Evolutionary conservation across 2,888 invertebrate species (phyloP).

Genomic region (Mamestra brassicae): DNA sequence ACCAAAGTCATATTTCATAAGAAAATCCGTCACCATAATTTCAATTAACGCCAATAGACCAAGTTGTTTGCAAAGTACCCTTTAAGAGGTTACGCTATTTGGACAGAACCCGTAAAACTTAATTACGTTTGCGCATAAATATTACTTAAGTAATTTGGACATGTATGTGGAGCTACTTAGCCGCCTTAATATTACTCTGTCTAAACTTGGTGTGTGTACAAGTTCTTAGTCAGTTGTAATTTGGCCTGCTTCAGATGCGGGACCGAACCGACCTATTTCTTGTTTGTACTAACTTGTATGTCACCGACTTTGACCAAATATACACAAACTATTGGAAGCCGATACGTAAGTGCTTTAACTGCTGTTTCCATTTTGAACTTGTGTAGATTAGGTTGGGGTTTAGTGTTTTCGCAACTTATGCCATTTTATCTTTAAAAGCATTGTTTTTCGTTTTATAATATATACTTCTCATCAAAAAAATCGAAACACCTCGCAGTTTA

Average conservation of each 20-base stretch:
- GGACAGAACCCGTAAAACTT: constrained; percentile 65
- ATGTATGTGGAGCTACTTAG: constrained; percentile 65
- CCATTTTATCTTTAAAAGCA: background rate
- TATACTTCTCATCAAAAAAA: too few species aligned
- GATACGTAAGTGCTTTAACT: constrained; percentile 69
- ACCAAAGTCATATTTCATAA: constrained; percentile 35
- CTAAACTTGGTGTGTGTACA: constrained; percentile 70
- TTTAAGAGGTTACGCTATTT: constrained; percentile 64
- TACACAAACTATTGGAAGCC: constrained; percentile 77
- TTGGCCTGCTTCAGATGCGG: constrained; percentile 80
- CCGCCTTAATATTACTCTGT: constrained; percentile 54
- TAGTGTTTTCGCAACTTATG: background rate
- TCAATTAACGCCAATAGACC: constrained; percentile 45
- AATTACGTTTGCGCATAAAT: constrained; percentile 69
- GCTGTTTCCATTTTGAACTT: constrained; percentile 63
- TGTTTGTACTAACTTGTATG: constrained; percentile 81
- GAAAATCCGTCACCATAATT: constrained; percentile 52
- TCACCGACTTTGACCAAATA: constrained; percentile 79
- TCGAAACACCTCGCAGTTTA: too few species aligned
- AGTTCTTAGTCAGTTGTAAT: constrained; percentile 78
- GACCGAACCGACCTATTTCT: constrained; percentile 76
- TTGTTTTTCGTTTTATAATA: background rate
- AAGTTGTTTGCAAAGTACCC: constrained; percentile 62
- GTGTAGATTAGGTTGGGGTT: constrained; percentile 28
- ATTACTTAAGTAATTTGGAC: constrained; percentile 68